Base-by-base conservation (phyloP, 2,797 vertebrate species). In the Calcarius lapponicus region DNA sequence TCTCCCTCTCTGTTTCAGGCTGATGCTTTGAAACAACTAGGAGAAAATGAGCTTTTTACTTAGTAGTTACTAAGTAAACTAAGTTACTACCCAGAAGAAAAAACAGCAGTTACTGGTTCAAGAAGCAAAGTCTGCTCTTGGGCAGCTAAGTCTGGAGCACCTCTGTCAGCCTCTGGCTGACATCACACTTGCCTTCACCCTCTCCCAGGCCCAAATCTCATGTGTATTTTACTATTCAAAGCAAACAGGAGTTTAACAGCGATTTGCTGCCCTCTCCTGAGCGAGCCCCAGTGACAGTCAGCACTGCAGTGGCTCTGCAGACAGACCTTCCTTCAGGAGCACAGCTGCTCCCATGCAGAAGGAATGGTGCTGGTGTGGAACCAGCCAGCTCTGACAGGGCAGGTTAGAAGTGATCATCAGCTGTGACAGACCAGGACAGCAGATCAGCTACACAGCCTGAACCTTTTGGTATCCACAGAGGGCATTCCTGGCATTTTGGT, bases 251-350 rank as follows among this genome's bases (percentile, higher is more conserved):
- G 18, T 69, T 80, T 26, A 54, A 79, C 88, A 88, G 94, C 3
- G 66, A 50, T 95, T 84, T 97, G 95, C 95, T 96, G 96, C 96
- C 96, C 96, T 85, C 96, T 95, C 57, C 80, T 0, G 95, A 92
- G 86, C 71, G 9, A 80, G 70, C 9, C 13, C 58, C n/a, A 36
- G 42, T 28, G 54, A 15, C 32, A 1, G 54, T n/a, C 73, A 36
- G 5, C 32, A 25, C 0, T 10, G 22, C 1, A 48, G 58, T 2
- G 9, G 38, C 70, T 57, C 65, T 22, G 31, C 20, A 65, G 38
- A 13, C 10, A 32, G 48, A 9, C 42, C 5, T 5, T 10, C 9
- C 53, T 31, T 31, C 29, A 9, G 3, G 9, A 71, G 38, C 71
- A 56, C 29, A 57, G 58, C 43, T 36, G 31, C 13, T 57, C 22